Evolutionary conservation across 2,113 vertebrate genomes (phyloP), one percentile per base, ranked within the genome.

Genomic region (Hemiscyllium ocellatum): DNA sequence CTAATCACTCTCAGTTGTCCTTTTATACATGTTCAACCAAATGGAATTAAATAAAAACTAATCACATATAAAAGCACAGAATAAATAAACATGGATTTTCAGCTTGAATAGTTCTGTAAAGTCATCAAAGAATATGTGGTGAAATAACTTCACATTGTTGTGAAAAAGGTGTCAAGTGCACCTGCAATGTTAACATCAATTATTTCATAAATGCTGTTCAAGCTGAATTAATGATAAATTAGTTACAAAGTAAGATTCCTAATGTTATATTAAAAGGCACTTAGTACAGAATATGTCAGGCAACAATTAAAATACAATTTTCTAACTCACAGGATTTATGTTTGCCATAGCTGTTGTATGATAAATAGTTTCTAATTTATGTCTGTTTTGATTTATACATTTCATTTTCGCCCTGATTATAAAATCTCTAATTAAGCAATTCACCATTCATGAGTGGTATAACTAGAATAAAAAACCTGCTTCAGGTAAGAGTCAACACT

Each of bases 161-260:
- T 52, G 69, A 95, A 94, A 72, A 72, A 66, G 22, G 10, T 72
- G 42, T 76, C 42, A 47, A 52, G 12, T 61, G n/a, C 66, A 94
- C 20, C 65, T 70, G n/a, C 68, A 70, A 37, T 37, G 47, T 94
- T 94, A 26, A 42, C 24, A 94, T 69, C 37, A 70, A 33, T 76
- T 72, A 50, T 52, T 95, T 95, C 94, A 70, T 3, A 70, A 72
- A 33, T 95, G 20, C 37, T 70, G 68, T 15, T 50, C 13, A 47
- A 95, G 69, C 68, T 72, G 69, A 95, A 33, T 72, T 94, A 95
- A 95, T 76, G 68, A 26, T 72, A 95, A 72, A 70, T 47, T 42
- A 70, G 10, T 94, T 47, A 95, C 26, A 47, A 72, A 37, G 33
- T 95, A 3, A 22, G 69, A 72, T 94, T 94, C 66, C 37, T 70